Base-by-base conservation (phyloP, 2,113 vertebrate species). In the Seriola dumerili region DNA sequence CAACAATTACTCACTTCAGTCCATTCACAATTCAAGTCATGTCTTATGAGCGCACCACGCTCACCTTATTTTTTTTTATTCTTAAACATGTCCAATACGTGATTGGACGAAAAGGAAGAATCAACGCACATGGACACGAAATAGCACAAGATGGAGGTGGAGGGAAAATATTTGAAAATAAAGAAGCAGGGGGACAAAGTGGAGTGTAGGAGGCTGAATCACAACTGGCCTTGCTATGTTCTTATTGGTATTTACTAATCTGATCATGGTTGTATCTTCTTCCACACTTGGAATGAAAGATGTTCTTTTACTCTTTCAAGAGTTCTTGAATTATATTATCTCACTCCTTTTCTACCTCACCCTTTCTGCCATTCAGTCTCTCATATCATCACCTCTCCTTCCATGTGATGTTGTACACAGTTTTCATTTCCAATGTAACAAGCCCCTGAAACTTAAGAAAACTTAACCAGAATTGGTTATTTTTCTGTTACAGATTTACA, bases 151-250 rank as follows among this genome's bases (percentile, higher is more conserved):
- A 14, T 8, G 67, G 32, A 76, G 75, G 25, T 38, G 58, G 81
- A 84, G 88, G 73, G 80, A 54, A 62, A 21, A 42, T 5, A 55
- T 50, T 48, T 63, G 64, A 81, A 68, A 73, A 88, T 78, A 72
- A 70, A 80, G 70, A 81, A 44, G 32, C 21, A 55, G 29, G 63
- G 13, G 80, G 44, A 59, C 72, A 85, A 73, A 69, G 57, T 54
- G 48, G 1, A 80, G 72, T 84, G 90, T 87, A 87, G 89, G 91
- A 85, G 90, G 84, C 72, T 88, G 85, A 92, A 79, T 94, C 91
- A 81, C 77, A 72, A 1, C 52, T 67, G 76, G 88, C 93, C 92
- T 93, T 92, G 92, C 72, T 61, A 29, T 87, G 81, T 90, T 89
- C 78, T 86, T 83, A 46, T 83, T 79, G 9, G 11, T 57, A 40